A percentile compares a stretch with the other conserved stretches of the same genome.
Evolutionary conservation across 2,113 vertebrate genomes (phyloP).

Genomic region (Hoplias malabaricus): DNA sequence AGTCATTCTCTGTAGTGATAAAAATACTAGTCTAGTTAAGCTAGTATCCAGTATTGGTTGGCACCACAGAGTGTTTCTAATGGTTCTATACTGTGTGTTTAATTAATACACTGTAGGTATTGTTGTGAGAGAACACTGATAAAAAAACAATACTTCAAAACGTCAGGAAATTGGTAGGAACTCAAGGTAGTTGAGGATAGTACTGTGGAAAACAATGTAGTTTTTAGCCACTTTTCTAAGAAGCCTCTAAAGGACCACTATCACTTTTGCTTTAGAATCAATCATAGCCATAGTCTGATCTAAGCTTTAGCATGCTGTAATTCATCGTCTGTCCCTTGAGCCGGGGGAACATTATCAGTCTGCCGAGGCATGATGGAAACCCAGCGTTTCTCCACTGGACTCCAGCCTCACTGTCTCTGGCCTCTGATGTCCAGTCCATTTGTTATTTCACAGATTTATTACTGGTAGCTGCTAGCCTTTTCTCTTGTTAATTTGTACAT

Average conservation of each 20-base stretch:
- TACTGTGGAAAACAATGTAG: too few relatives aligned
- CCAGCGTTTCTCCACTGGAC: neutral
- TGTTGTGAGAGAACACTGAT: too few relatives aligned
- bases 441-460: neutral
- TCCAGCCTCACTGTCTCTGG: neutral
- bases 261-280: conserved; percentile 20
- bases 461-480: neutral
- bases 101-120: too few relatives aligned
- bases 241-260: conserved; percentile 20
- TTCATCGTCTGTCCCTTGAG: conserved; percentile 16
- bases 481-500: neutral
- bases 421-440: conserved; percentile 1
- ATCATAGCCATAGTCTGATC: neutral
- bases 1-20: too few relatives aligned
- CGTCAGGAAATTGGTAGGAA: too few relatives aligned
- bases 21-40: too few relatives aligned
- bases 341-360: conserved; percentile 21
- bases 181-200: too few relatives aligned
- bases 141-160: too few relatives aligned
- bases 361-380: conserved; percentile 1
- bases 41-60: too few relatives aligned
- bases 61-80: too few relatives aligned
- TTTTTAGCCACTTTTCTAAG: too few relatives aligned
- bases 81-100: too few relatives aligned
- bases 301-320: conserved; percentile 12